Base-by-base conservation (phyloP, 2,113 vertebrate genomes). In the Chionomys nivalis region DNA sequence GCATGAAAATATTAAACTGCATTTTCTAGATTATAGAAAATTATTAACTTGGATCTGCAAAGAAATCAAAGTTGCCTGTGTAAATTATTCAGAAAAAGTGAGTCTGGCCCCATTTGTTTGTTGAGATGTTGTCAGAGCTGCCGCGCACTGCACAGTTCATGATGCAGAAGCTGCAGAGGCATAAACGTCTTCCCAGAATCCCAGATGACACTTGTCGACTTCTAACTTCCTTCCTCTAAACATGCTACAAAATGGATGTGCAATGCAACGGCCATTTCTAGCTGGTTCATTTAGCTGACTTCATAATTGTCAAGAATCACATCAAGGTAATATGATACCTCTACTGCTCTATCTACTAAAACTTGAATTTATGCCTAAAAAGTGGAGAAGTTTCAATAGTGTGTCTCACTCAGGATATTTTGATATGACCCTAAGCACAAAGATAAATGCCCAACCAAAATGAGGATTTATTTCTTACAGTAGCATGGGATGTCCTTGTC, bases 261-360 rank as follows among this genome's bases (percentile, higher is more conserved):
- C 96, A 94, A 92, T 92, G 87, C 92, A 97, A 94, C 28, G 33
- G 52, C 96, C 21, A 61, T 79, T 95, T 97, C 96, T 95, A 81
- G 70, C 89, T 61, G 33, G 73, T 81, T 93, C 96, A 39, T 96
- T 98, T 97, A 96, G 61, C 77, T 97, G 89, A 93, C 44, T 95
- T 92, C 96, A 94, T 78, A 90, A 79, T 82, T 97, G 83, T 93
- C 95, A 97, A 97, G 97, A 97, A 87, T 91, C 87, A 87, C 26
- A 89, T 33, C 88, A 89, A 21, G 92, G 76, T 96, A 97, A 89
- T 63, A 90, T 1, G 36, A 96, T 23, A 92, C 5, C 0, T 44
- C 6, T 90, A 90, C 88, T 47, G 75, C 96, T 24, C 24, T 81
- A 79, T 44, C 17, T 96, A 95, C 94, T 91, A 96, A 97, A 97